phyloP scores from a whole-genome alignment of 23 tunicate species.

The Styela clava region DNA sequence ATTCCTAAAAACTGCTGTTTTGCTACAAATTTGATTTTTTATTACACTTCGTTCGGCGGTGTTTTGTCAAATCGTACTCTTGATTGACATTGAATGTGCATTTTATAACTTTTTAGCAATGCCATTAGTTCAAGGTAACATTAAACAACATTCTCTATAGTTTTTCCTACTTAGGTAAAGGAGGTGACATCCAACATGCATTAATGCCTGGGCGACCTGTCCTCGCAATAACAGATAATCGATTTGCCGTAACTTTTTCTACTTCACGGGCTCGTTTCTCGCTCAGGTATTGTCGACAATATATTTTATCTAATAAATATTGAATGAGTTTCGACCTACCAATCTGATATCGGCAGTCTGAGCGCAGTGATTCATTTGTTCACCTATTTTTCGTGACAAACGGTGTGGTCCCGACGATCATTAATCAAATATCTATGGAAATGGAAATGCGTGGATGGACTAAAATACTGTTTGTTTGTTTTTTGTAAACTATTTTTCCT shows the following conservation, averaged over 20 bases:
- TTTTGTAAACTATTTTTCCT: no score
- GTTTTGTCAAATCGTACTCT: no score
- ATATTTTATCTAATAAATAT: conserved; percentile 28
- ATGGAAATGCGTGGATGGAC: no score
- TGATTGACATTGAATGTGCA: no score
- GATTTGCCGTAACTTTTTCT: conserved; percentile 6
- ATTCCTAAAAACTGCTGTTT: no score
- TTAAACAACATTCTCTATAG: no score
- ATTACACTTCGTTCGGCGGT: no score
- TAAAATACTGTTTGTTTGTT: no score
- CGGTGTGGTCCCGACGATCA: not conserved
- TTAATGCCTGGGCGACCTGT: conserved; percentile 23
- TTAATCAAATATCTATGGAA: not conserved
- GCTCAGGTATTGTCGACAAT: conserved; percentile 28
- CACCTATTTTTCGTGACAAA: not conserved
- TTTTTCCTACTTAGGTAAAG: no score
- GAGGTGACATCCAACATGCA: not conserved
- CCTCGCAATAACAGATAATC: conserved; percentile 8
- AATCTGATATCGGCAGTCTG: not conserved
- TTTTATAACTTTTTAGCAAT: no score
- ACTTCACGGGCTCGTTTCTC: not conserved
- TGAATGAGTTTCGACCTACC: conserved; percentile 32
- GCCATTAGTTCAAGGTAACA: no score
- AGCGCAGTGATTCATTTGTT: not conserved
- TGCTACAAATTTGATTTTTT: no score